Evolutionary conservation across 2,888 invertebrate genomes (phyloP).

Genomic region (Acronicta alni): DNA sequence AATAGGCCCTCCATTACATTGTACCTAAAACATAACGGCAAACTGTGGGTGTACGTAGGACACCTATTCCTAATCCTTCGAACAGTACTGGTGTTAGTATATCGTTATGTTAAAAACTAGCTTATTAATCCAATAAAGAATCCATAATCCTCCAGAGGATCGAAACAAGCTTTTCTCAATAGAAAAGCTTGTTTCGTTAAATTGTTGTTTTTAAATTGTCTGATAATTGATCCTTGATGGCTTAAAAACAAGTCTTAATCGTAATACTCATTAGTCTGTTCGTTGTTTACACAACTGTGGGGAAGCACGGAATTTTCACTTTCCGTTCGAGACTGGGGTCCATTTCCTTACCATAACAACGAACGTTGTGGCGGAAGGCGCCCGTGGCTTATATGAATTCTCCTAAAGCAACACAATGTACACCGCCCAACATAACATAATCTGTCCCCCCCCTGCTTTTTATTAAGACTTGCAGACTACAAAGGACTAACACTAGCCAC

Average conservation of each 20-base stretch:
- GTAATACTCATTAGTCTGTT: slow-evolving; percentile 40
- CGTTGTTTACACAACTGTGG: slow-evolving; percentile 52
- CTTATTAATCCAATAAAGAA: too few species aligned
- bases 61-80: too few species aligned
- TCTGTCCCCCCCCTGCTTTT: slow-evolving; percentile 46
- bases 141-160: too few species aligned
- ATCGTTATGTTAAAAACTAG: too few species aligned
- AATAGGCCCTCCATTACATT: too few species aligned
- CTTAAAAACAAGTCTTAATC: slow-evolving; percentile 36
- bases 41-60: too few species aligned
- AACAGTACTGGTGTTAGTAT: too few species aligned
- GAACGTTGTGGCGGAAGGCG: slow-evolving; percentile 71
- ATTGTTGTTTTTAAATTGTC: too few species aligned
- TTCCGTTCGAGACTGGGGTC: slow-evolving; percentile 71
- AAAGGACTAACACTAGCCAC: slow-evolving; percentile 38
- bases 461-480: slow-evolving; percentile 43
- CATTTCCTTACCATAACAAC: slow-evolving; percentile 80
- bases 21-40: too few species aligned
- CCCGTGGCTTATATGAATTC: slow-evolving; percentile 78
- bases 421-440: slow-evolving; percentile 60
- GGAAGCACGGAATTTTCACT: slow-evolving; percentile 65
- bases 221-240: too few species aligned
- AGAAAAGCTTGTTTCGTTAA: too few species aligned
- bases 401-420: slow-evolving; percentile 58
- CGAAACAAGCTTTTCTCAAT: too few species aligned